A percentile compares a stretch with the other conserved stretches of the same genome.
Evolutionary conservation across 53 echinoderm and acorn worm species (phyloP).

Genomic region (Astropecten irregularis): DNA sequence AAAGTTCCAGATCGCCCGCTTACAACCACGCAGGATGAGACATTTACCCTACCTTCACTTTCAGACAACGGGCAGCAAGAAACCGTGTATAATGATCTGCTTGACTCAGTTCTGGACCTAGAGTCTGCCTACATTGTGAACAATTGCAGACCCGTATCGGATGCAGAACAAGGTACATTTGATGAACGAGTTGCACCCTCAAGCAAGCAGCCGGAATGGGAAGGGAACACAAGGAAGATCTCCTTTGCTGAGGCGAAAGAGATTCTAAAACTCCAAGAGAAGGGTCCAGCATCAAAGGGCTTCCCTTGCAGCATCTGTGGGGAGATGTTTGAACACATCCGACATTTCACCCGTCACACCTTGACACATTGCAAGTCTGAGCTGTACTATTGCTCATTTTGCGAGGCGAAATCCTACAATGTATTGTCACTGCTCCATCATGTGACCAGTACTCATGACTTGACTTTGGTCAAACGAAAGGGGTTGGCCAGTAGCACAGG

Average conservation of each 20-base stretch:
- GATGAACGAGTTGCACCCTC: not conserved
- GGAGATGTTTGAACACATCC: not conserved
- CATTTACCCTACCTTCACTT: not conserved
- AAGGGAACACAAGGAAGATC: not conserved
- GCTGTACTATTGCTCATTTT: slow-evolving; percentile 5
- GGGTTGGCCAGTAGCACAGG: too few relatives aligned
- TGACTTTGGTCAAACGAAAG: too few relatives aligned
- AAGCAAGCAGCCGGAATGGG: not conserved
- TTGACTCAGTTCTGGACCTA: not conserved
- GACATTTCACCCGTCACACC: slow-evolving; percentile 11
- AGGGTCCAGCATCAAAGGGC: not conserved
- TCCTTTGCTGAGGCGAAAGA: slow-evolving; percentile 16
- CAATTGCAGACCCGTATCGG: not conserved
- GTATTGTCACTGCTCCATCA: slow-evolving; percentile 22
- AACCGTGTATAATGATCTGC: not conserved
- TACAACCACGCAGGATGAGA: not conserved
- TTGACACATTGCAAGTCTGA: slow-evolving; percentile 11
- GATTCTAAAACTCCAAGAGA: not conserved
- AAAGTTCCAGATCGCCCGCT: not conserved
- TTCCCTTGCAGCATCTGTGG: slow-evolving; percentile 39
- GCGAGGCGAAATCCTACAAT: not conserved
- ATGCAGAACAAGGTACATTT: not conserved
- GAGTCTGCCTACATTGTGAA: not conserved
- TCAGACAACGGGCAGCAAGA: not conserved
- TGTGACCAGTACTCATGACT: not conserved